Conservation (phyloP, 1,140 invertebrate genomes). For the Calephelis nemesis region DNA sequence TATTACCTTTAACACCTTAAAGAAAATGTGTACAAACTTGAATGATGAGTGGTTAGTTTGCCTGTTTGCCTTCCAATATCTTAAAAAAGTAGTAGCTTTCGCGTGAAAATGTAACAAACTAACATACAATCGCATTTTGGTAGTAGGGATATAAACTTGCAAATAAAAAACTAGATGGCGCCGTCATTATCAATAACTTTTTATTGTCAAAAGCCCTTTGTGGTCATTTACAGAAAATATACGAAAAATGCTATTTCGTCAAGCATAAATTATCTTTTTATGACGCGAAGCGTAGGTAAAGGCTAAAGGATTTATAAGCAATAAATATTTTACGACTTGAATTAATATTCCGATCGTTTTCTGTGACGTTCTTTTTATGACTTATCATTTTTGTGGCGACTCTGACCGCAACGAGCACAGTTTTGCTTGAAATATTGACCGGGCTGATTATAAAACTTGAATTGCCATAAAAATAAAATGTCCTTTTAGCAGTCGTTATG, state of each 20-base stretch:
- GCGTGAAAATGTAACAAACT: too few relatives aligned
- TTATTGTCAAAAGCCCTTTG: slow-evolving; percentile 57
- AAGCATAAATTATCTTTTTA: slow-evolving; percentile 79
- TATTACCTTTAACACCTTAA: too few relatives aligned
- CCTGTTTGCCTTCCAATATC: too few relatives aligned
- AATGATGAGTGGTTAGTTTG: too few relatives aligned
- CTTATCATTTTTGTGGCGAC: slow-evolving; percentile 74
- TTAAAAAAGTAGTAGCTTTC: too few relatives aligned
- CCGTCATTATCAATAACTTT: slow-evolving; percentile 68
- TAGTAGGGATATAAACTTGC: not conserved
- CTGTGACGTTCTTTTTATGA: slow-evolving; percentile 78
- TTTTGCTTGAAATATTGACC: slow-evolving; percentile 58
- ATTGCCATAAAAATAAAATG: slow-evolving; percentile 64
- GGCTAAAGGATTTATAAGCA: slow-evolving; percentile 78
- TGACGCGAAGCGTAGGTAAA: slow-evolving; percentile 77
- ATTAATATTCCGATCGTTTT: slow-evolving; percentile 79
- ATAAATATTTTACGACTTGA: slow-evolving; percentile 79
- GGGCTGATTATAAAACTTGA: slow-evolving; percentile 66
- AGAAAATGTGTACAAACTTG: too few relatives aligned
- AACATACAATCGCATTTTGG: too few relatives aligned
- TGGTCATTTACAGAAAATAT: slow-evolving; percentile 68
- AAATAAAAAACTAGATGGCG: slow-evolving; percentile 33
- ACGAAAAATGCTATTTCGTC: slow-evolving; percentile 76
- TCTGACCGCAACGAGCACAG: slow-evolving; percentile 47
- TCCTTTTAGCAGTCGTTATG: slow-evolving; percentile 61